Percentiles rank a stretch among this genome's conserved stretches.
Evolutionary conservation across 2,888 invertebrate species (phyloP).

Genomic region (Drosophila cracens): DNA sequence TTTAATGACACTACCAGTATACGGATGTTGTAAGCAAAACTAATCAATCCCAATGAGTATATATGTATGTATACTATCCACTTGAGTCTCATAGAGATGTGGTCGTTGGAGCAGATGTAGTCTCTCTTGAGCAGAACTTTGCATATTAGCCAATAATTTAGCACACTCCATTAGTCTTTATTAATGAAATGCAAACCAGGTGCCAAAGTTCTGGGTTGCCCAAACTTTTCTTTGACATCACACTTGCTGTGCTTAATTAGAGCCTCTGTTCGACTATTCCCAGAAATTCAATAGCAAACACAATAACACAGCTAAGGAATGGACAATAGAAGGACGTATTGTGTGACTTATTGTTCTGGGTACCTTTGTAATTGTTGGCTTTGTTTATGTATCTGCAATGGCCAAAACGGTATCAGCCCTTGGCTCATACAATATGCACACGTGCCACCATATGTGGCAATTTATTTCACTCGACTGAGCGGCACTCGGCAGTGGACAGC

Average conservation of each 20-base stretch:
- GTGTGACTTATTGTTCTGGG: background rate
- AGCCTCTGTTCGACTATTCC: background rate
- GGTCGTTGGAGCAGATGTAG: background rate
- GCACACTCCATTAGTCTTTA: constrained; percentile 9
- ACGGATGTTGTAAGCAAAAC: constrained; percentile 27
- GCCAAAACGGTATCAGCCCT: constrained; percentile 21
- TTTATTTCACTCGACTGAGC: constrained; percentile 7
- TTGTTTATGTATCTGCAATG: constrained; percentile 11
- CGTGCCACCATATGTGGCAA: constrained; percentile 19
- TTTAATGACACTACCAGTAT: constrained; percentile 25
- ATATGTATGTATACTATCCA: background rate
- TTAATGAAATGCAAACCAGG: background rate
- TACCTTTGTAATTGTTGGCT: background rate
- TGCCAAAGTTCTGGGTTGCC: background rate
- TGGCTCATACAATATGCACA: constrained; percentile 21
- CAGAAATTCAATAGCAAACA: background rate
- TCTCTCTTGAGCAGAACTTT: background rate
- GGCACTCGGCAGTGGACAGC: background rate
- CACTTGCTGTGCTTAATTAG: background rate
- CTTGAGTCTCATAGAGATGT: background rate
- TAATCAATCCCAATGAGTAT: constrained; percentile 25
- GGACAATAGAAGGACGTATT: background rate
- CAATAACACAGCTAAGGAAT: background rate
- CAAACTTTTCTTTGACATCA: background rate
- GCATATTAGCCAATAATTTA: background rate